Conservation (phyloP, 2,888 invertebrate genomes). For the Stomorhina lunata region DNA sequence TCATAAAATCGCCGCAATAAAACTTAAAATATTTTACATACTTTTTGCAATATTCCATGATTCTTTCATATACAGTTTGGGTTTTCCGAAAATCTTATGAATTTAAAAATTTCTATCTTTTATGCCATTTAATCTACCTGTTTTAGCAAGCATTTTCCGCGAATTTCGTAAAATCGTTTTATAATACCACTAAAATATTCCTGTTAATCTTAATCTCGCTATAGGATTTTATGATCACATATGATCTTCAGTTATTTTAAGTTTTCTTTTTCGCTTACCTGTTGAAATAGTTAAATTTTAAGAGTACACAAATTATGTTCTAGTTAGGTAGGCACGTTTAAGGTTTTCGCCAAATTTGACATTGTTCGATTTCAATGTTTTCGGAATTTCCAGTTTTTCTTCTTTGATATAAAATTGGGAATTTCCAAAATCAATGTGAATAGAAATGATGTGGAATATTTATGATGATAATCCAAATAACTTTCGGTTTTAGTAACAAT, state of each 20-base stretch:
- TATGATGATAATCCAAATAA: constrained; percentile 68
- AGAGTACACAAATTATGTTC: background rate
- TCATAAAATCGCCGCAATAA: constrained; percentile 19
- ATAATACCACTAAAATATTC: constrained; percentile 30
- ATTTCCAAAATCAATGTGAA: constrained; percentile 69
- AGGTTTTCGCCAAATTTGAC: background rate
- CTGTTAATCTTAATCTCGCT: constrained; percentile 7
- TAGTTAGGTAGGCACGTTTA: constrained; percentile 9
- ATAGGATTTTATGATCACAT: constrained; percentile 25
- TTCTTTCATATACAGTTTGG: constrained; percentile 62
- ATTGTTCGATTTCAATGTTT: background rate
- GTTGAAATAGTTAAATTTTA: background rate
- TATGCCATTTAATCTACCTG: constrained; percentile 22
- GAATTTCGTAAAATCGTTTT: constrained; percentile 43
- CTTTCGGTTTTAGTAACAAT: constrained; percentile 66
- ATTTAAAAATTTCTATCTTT: constrained; percentile 70
- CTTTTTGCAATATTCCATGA: background rate
- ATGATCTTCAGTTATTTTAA: background rate
- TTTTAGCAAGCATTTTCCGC: constrained; percentile 1
- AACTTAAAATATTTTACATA: background rate
- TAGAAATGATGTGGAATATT: constrained; percentile 69
- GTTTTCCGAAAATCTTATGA: constrained; percentile 74
- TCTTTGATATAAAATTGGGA: constrained; percentile 73
- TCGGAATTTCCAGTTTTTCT: constrained; percentile 26
- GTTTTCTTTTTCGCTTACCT: background rate